Percentiles rank a stretch among this genome's conserved stretches.
phyloP scores from a whole-genome alignment of 2,888 invertebrate species.

The Synanthedon tipuliformis region DNA sequence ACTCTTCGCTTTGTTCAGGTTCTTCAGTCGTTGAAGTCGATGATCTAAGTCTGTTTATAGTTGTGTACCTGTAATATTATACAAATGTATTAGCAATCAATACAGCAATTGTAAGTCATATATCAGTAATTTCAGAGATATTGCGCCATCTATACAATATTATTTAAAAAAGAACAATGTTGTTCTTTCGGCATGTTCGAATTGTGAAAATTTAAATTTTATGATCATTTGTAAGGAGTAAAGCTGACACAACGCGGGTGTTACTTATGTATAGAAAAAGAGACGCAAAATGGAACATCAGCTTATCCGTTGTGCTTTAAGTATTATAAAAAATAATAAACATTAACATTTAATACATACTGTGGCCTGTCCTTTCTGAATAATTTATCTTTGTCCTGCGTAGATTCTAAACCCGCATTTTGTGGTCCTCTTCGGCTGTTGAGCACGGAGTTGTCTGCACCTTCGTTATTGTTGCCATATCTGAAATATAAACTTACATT shows the following conservation, averaged over 20 bases:
- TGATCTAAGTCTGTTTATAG: slow-evolving; percentile 72
- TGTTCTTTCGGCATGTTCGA: too few relatives aligned
- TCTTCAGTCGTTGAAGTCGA: slow-evolving; percentile 41
- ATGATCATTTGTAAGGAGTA: too few relatives aligned
- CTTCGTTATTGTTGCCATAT: slow-evolving; percentile 22
- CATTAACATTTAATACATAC: slow-evolving; percentile 26
- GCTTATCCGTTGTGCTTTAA: too few relatives aligned
- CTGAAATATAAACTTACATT: slow-evolving; percentile 9
- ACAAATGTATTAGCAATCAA: too few relatives aligned
- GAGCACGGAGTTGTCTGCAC: slow-evolving; percentile 21
- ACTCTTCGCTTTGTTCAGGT: slow-evolving; percentile 25
- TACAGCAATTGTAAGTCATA: too few relatives aligned
- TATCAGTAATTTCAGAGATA: too few relatives aligned
- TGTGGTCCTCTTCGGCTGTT: slow-evolving; percentile 67
- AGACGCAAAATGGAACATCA: too few relatives aligned
- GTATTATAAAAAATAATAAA: not conserved
- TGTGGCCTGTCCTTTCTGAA: slow-evolving; percentile 63
- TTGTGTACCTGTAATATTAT: slow-evolving; percentile 55
- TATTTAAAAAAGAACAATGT: too few relatives aligned
- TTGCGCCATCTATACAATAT: too few relatives aligned
- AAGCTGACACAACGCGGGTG: too few relatives aligned
- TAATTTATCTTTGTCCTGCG: slow-evolving; percentile 33
- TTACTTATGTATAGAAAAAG: too few relatives aligned
- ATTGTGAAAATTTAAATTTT: too few relatives aligned
- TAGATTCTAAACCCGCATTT: slow-evolving; percentile 57